Conservation (phyloP, 1,140 invertebrate genomes). For the Lordiphosa collinella region DNA sequence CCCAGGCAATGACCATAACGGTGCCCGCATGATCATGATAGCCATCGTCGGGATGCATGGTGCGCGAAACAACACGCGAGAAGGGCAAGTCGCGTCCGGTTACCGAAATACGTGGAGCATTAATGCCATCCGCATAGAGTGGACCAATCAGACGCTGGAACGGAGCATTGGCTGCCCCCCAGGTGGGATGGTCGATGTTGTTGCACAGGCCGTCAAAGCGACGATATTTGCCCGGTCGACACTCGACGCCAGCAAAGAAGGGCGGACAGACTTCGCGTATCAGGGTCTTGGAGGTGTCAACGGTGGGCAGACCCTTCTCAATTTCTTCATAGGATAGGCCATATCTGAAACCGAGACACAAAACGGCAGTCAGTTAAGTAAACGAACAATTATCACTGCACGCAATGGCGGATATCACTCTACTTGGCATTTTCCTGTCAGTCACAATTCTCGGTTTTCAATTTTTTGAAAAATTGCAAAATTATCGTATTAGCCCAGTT, state of each 20-base stretch:
- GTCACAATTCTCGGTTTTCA: conserved; percentile 5
- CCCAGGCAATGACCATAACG: conserved; percentile 95
- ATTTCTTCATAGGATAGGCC: conserved; percentile 91
- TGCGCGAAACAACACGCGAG: conserved; percentile 91
- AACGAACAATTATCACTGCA: conserved; percentile 23
- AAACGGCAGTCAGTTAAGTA: conserved; percentile 12
- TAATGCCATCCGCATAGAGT: conserved; percentile 89
- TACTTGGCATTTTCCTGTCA: conserved; percentile 50
- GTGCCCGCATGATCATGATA: conserved; percentile 96
- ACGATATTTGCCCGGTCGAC: conserved; percentile 93
- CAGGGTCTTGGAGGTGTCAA: conserved; percentile 93
- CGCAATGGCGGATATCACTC: conserved; percentile 39
- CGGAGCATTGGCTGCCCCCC: conserved; percentile 92
- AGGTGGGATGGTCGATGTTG: conserved; percentile 93
- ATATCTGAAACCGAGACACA: conserved; percentile 82
- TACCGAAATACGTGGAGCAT: conserved; percentile 87
- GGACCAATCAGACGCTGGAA: conserved; percentile 90
- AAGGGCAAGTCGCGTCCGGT: conserved; percentile 87
- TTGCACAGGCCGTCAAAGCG: conserved; percentile 95
- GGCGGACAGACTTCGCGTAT: conserved; percentile 93
- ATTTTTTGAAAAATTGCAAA: conserved; percentile 53
- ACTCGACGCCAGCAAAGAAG: conserved; percentile 92
- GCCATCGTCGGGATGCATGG: conserved; percentile 94
- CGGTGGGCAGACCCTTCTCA: conserved; percentile 91
- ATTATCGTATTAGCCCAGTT: conserved; percentile 52